Base-by-base conservation (phyloP, 2,888 invertebrate species). In the Sinelater perroti region DNA sequence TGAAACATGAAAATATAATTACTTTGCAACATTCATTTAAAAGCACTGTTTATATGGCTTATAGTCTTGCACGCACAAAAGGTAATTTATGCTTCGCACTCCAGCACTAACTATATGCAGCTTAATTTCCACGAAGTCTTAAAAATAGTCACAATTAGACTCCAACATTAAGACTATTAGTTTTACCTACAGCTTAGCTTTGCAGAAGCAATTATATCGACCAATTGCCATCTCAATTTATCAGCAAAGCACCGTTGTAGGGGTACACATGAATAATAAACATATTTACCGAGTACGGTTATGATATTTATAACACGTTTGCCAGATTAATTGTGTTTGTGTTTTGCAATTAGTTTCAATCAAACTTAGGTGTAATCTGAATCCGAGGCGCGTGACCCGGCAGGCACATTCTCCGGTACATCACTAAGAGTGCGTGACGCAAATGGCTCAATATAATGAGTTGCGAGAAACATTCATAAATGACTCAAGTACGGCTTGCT, bases 281-380 rank as follows among this genome's bases (percentile, higher is more conserved):
- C 24, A 24, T 36, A 36, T 40, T 40, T 40, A 16, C 40, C 24
- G 21, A 40, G 40, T 24, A 40, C 40, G 24, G 24, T 40, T n/a
- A 8, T 40, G 24, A 40, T 40, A 40, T 40, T 40, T 40, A 40
- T 40, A 40, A 26, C 14, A 24, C 11, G 24, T 40, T 40, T 40
- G 14, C 40, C 14, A 14, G 40, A 40, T 40, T 40, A 40, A 40
- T 40, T 40, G 40, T 26, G 40, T 40, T 40, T 40, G 40, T 40
- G 40, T 40, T 40, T 40, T 26, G 40, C 40, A 40, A 40, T 40
- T 40, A 40, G 40, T 40, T 40, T 24, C 40, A 40, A 40, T 40
- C 40, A 40, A 40, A 40, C 13, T 40, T 40, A 40, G 40, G 40
- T 40, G 40, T 40, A 40, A 40, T 40, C 14, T 40, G 24, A 40